Conservation (phyloP, 2,113 vertebrate species). For the Aspiorhynchus laticeps region DNA sequence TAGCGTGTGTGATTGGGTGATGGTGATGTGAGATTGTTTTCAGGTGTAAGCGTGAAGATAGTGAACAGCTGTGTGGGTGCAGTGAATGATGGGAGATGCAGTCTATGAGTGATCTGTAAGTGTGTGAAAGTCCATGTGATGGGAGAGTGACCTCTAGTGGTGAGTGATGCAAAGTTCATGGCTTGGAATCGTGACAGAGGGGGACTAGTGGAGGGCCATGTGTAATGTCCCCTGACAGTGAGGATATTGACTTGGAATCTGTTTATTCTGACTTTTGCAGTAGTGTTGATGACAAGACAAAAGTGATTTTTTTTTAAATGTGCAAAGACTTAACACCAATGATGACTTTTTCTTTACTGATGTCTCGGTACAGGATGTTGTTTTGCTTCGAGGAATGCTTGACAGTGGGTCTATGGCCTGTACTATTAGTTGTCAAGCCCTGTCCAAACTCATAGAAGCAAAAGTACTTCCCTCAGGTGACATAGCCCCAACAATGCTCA, state of each 20-base stretch:
- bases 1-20: too few species aligned
- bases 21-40: too few species aligned
- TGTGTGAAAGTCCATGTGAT: too few species aligned
- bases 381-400: background rate
- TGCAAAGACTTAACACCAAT: background rate
- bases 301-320: background rate
- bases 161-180: too few species aligned
- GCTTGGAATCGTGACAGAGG: too few species aligned
- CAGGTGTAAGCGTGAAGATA: too few species aligned
- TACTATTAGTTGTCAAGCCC: background rate
- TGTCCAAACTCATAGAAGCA: background rate
- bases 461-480: background rate
- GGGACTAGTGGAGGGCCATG: background rate
- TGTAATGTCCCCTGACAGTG: background rate
- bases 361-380: background rate
- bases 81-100: too few species aligned
- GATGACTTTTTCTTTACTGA: background rate
- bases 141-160: too few species aligned
- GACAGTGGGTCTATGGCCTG: background rate
- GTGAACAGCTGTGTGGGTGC: too few species aligned
- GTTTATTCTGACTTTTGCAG: too few species aligned
- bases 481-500: background rate
- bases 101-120: too few species aligned
- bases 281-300: background rate
- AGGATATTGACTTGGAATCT: too few species aligned